phyloP scores from a whole-genome alignment of 2,113 vertebrate genomes.

The Sphaerodactylus townsendi region DNA sequence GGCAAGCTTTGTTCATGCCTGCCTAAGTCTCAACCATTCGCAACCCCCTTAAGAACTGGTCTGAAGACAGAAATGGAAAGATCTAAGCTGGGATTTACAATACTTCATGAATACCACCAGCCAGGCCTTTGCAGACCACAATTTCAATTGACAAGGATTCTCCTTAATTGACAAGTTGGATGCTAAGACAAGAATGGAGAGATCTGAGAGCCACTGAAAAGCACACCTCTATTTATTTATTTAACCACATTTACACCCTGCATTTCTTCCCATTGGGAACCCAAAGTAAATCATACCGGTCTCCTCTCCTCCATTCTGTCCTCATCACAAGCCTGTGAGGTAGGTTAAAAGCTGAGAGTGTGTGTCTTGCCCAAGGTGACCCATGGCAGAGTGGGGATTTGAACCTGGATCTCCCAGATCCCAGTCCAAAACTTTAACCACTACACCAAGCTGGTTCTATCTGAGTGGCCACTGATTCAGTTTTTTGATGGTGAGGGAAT shows the following conservation, averaged over 20 bases:
- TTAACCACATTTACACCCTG: too few species aligned
- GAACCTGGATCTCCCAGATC: too few species aligned
- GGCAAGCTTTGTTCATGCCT: background rate
- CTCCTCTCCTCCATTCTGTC: too few species aligned
- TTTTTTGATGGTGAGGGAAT: background rate
- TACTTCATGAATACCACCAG: background rate
- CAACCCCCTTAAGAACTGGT: background rate
- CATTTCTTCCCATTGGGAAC: too few species aligned
- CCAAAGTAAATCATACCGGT: too few species aligned
- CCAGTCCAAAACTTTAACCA: too few species aligned
- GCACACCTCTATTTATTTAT: too few species aligned
- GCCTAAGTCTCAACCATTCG: background rate
- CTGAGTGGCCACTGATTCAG: background rate
- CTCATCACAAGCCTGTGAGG: too few species aligned
- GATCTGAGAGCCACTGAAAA: background rate
- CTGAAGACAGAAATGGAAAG: background rate
- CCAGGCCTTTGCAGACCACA: background rate
- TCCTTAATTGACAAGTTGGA: background rate
- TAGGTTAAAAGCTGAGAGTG: too few species aligned
- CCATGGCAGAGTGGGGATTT: too few species aligned
- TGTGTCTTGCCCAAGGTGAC: too few species aligned
- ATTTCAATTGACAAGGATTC: conserved; percentile 7
- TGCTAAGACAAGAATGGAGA: background rate
- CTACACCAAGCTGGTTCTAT: background rate
- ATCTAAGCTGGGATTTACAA: conserved; percentile 12